Evolutionary conservation across 2,113 vertebrate species (phyloP), one percentile per base, ranked within the genome.

Genomic region (Neodon shergylaensis): DNA sequence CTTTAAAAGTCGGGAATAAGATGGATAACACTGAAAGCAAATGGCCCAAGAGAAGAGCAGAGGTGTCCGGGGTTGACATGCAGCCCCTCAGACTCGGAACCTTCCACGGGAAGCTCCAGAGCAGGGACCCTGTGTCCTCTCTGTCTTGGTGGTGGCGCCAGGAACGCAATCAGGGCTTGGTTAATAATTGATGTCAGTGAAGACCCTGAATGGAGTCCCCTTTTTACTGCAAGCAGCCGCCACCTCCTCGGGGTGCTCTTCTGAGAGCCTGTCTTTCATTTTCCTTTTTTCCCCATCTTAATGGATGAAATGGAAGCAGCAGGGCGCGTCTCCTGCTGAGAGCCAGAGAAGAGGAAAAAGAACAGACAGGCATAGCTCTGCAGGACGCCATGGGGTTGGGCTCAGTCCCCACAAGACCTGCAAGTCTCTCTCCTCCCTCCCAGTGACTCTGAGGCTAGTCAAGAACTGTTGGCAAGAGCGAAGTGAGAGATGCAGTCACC

Each of bases 111-210:
- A 52, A 63, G 36, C 10, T 91, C 87, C 79, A 44, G 39, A 92
- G 22, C 39, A 85, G 58, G 31, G 76, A 77, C 90, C 31, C 49
- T 44, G 90, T 65, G 90, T 93, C 66, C 76, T 28, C 58, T 52
- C 49, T 85, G 79, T 77, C 92, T 91, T 44, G 36, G 78, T 61
- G 92, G 82, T 61, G 94, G 86, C 10, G 6, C 96, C 94, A 85
- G 93, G 66, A 77, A 47, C 65, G 12, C 33, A 83, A 28, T 95
- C 79, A 84, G 89, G 78, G n/a, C 65, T 91, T 70, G 1, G 1
- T 96, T 63, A 95, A 96, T 97, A 95, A 96, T 87, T 90, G 74
- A 97, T 83, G 22, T 52, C 19, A 16, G 9, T 19, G 9, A 76
- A 94, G 95, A 79, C 86, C 88, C 95, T 74, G 14, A 58, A 78